These are phyloP conservation scores for Albula goreensis DNA, from an alignment of 2,113 vertebrate species.

Conservation along the genomic window DNA sequence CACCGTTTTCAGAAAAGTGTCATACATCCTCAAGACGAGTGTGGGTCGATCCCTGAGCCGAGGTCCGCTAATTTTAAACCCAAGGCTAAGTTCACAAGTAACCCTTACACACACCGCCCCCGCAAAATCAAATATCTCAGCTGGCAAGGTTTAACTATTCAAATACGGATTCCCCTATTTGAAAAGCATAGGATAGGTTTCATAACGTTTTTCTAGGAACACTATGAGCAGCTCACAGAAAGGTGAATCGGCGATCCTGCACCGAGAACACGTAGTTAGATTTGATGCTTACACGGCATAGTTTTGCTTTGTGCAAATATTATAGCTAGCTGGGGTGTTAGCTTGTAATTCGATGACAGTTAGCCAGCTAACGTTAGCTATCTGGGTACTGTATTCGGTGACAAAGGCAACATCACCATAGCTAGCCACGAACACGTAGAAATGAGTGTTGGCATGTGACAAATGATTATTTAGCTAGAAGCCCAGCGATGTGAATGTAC, in stretches of 20 bases:
- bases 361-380: conserved; percentile 8
- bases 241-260: conserved; percentile 16
- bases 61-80: neutral
- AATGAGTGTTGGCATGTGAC: neutral
- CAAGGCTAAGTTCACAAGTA: neutral
- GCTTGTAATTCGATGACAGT: neutral
- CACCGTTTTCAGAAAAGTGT: conserved; percentile 47
- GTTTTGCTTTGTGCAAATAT: neutral
- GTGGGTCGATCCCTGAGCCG: neutral
- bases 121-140: neutral
- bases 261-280: neutral
- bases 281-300: neutral
- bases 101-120: neutral
- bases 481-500: neutral
- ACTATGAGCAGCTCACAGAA: neutral
- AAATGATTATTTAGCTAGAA: neutral
- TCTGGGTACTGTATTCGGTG: neutral
- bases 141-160: neutral
- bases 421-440: neutral
- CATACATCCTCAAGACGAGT: conserved; percentile 20
- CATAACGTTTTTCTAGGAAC: neutral
- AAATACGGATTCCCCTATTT: neutral
- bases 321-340: neutral
- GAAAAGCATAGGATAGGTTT: neutral
- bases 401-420: neutral